Evolutionary conservation across 1,140 invertebrate species (phyloP).

Genomic region (Leguminivora glycinivorella): DNA sequence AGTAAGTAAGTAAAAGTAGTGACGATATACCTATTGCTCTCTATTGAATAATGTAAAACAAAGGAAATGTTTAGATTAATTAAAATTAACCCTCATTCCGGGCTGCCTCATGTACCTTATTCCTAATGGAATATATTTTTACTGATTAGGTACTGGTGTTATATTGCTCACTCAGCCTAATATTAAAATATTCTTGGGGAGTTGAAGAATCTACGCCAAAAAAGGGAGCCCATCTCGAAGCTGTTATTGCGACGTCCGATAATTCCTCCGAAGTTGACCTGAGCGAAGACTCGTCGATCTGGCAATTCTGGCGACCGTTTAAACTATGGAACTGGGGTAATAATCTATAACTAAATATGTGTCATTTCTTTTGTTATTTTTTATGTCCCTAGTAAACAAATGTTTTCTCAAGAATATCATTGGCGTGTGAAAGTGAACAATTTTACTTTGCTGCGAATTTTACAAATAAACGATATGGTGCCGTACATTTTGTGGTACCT

Average conservation of each 20-base stretch:
- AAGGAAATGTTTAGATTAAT: too few relatives aligned
- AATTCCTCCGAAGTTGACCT: slow-evolving; percentile 35
- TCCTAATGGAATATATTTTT: background rate
- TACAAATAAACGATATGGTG: too few relatives aligned
- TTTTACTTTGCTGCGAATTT: too few relatives aligned
- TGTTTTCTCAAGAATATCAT: too few relatives aligned
- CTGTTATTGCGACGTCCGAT: slow-evolving; percentile 35
- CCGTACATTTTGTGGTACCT: too few relatives aligned
- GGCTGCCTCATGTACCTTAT: too few relatives aligned
- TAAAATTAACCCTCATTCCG: too few relatives aligned
- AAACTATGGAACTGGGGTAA: slow-evolving; percentile 55
- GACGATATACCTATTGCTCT: too few relatives aligned
- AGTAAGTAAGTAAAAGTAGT: too few relatives aligned
- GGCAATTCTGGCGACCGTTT: slow-evolving; percentile 48
- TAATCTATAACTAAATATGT: background rate
- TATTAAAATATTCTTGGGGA: slow-evolving; percentile 36
- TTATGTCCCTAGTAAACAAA: slow-evolving; percentile 13
- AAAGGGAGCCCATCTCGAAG: slow-evolving; percentile 32
- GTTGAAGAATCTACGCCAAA: slow-evolving; percentile 33
- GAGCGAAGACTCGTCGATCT: slow-evolving; percentile 35
- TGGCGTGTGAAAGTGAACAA: too few relatives aligned
- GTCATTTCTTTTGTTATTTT: slow-evolving; percentile 19
- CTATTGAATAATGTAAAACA: too few relatives aligned
- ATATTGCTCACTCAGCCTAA: slow-evolving; percentile 38
- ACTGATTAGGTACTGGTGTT: slow-evolving; percentile 32